Evolutionary conservation across 2,888 invertebrate genomes (phyloP).

Genomic region (Gerris lacustris): DNA sequence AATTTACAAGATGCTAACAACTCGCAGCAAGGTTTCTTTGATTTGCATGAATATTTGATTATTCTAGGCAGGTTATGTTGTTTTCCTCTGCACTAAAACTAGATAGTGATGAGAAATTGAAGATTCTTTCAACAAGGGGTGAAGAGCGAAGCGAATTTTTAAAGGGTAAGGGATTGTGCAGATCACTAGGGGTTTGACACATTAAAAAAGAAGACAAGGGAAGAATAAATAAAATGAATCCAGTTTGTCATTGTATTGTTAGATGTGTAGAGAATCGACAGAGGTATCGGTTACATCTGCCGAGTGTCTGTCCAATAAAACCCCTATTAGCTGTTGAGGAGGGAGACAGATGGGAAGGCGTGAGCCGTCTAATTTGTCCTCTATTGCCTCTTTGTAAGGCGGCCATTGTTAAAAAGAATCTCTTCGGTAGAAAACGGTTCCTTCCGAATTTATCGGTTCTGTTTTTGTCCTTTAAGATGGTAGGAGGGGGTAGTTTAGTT

Average conservation of each 20-base stretch:
- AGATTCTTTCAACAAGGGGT: background rate
- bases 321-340: background rate
- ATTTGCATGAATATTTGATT: too few species aligned
- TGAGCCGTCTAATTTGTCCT: background rate
- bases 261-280: background rate
- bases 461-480: background rate
- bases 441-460: too few species aligned
- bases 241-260: background rate
- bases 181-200: background rate
- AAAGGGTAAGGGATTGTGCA: background rate
- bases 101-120: too few species aligned
- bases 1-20: too few species aligned
- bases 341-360: background rate
- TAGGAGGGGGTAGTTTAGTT: background rate
- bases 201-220: background rate
- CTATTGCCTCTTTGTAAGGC: background rate
- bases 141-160: background rate
- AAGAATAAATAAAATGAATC: background rate
- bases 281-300: slow-evolving; percentile 1
- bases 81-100: too few species aligned
- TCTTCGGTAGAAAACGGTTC: too few species aligned
- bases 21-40: too few species aligned
- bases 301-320: background rate
- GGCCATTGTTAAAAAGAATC: background rate
- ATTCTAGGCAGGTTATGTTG: too few species aligned